These are phyloP conservation scores for Palythoa caribaeorum DNA, from an alignment of 92 coral and sea anemone genomes.

Conservation along the genomic window DNA sequence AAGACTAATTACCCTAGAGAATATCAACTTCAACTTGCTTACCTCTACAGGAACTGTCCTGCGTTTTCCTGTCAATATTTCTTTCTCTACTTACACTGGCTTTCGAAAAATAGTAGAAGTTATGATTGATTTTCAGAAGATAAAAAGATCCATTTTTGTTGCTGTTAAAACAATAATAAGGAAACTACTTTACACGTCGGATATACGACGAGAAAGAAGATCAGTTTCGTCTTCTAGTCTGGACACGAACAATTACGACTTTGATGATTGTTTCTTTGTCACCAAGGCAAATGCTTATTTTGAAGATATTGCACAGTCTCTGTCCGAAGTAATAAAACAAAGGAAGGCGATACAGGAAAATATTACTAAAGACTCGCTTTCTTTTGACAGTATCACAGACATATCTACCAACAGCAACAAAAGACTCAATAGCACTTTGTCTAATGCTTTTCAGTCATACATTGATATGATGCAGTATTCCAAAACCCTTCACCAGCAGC, in stretches of 20 bases:
- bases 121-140: slow-evolving; percentile 57
- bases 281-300: slow-evolving; percentile 39
- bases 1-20: slow-evolving; percentile 41
- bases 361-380: slow-evolving; percentile 15
- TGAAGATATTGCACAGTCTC: slow-evolving; percentile 32
- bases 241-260: neutral
- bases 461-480: slow-evolving; percentile 1
- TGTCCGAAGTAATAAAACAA: slow-evolving; percentile 6
- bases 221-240: neutral
- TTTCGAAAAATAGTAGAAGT: slow-evolving; percentile 38
- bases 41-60: slow-evolving; percentile 46
- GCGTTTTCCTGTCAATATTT: slow-evolving; percentile 52
- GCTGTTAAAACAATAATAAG: slow-evolving; percentile 55
- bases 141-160: slow-evolving; percentile 41
- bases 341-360: neutral
- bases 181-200: neutral
- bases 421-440: neutral
- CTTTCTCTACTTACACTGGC: slow-evolving; percentile 34
- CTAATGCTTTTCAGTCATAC: neutral
- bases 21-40: slow-evolving; percentile 39
- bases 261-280: slow-evolving; percentile 21
- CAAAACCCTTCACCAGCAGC: neutral
- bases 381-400: neutral
- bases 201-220: neutral
- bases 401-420: neutral